phyloP scores from a whole-genome alignment of 2,797 vertebrate genomes.

The Anguilla marmorata region DNA sequence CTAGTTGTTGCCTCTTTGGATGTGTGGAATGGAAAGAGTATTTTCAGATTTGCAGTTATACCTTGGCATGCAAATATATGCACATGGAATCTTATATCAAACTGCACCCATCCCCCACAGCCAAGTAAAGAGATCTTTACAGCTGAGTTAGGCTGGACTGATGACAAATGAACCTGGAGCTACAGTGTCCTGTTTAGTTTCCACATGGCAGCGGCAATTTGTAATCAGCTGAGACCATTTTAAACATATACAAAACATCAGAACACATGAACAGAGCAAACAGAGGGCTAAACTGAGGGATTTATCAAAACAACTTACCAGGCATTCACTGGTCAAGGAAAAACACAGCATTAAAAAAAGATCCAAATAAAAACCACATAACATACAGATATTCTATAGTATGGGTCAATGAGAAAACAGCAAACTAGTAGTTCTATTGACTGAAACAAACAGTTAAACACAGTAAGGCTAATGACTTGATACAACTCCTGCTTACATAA shows the following conservation, averaged over 20 bases:
- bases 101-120: not conserved
- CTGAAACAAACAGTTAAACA: not conserved
- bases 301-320: not conserved
- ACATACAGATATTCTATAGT: not conserved
- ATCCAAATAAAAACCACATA: not conserved
- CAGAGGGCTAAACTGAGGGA: not conserved
- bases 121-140: not conserved
- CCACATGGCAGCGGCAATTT: not conserved
- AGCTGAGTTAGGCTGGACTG: not conserved
- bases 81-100: not conserved
- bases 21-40: not conserved
- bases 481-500: not conserved
- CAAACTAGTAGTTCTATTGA: not conserved
- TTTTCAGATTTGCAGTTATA: not conserved
- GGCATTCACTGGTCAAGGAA: not conserved
- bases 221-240: not conserved
- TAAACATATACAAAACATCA: not conserved
- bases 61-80: not conserved
- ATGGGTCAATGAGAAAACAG: not conserved
- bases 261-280: constrained; percentile 12
- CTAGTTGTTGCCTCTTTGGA: no score
- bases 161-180: not conserved
- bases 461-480: not conserved
- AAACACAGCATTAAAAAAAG: not conserved
- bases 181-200: not conserved